Evolutionary conservation across 2,797 vertebrate species (phyloP).

Genomic region (Smutsia gigantea): DNA sequence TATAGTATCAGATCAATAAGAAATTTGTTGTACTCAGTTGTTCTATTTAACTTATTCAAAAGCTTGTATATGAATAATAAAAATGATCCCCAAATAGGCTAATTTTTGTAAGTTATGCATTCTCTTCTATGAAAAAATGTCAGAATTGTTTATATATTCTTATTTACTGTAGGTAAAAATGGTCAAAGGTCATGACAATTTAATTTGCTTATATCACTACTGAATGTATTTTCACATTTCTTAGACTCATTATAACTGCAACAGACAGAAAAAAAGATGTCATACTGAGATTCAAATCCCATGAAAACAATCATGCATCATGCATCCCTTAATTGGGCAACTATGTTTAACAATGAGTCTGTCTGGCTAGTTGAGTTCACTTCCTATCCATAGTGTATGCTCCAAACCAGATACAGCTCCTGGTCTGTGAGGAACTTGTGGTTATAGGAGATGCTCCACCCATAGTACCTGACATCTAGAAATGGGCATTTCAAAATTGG

Average conservation of each 20-base stretch:
- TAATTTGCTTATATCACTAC: conserved; percentile 25
- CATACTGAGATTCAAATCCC: conserved; percentile 1
- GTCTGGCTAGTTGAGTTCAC: neutral
- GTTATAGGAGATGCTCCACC: neutral
- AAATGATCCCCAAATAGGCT: conserved; percentile 54
- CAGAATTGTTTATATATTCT: conserved; percentile 61
- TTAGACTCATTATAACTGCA: conserved; percentile 43
- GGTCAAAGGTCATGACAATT: conserved; percentile 57
- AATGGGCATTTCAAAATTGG: neutral
- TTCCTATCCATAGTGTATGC: neutral
- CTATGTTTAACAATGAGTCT: neutral
- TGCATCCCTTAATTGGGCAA: neutral
- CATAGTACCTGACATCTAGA: neutral
- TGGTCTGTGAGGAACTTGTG: neutral
- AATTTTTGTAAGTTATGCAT: neutral
- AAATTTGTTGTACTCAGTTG: neutral
- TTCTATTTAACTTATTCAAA: neutral
- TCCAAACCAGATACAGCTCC: neutral
- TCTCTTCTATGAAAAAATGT: conserved; percentile 35
- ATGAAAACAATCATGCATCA: conserved; percentile 1
- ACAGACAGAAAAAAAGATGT: neutral
- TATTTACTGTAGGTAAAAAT: conserved; percentile 28
- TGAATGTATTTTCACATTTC: conserved; percentile 44
- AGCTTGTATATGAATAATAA: neutral
- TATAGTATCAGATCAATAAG: neutral